Evolutionary conservation across 1,140 invertebrate genomes (phyloP), one percentile per base, ranked within the genome.

Genomic region (Zaprionus lachaisei): DNA sequence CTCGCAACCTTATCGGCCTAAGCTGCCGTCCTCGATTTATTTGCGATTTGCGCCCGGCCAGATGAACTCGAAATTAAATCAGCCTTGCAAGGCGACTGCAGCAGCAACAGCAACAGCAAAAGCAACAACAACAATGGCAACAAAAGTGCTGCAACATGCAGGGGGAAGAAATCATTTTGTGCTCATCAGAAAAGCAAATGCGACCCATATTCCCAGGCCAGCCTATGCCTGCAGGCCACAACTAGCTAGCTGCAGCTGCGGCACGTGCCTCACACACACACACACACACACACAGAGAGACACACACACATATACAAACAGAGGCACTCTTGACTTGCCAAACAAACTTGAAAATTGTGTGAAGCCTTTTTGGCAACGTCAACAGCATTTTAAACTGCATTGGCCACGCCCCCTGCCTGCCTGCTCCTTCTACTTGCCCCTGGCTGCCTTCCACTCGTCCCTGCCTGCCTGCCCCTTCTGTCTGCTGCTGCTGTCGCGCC

Each of bases 11-110:
- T 55, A 24, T 22, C 12, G 31, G 60, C 60, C 37, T 49, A 61
- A 68, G 77, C 77, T 72, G 70, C 37, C 38, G 49, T 20, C 20
- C 34, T 38, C 80, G 83, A 87, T 87, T 87, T 83, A 83, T 89
- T 79, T 78, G 73, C 84, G 77, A 87, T 76, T 84, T 81, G 65
- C 70, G 87, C 66, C 71, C 54, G 61, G 70, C 49, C 56, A 87
- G 84, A 87, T 87, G 74, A 84, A 87, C 78, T 84, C 72, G 68
- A 89, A 87, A 87, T 90, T 79, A 87, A 87, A 87, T 87, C 84
- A 90, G 76, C 26, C 58, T 44, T 38, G 28, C 38, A 38, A 57
- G 69, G 37, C 22, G 56, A 62, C 34, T 63, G 57, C 58, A 54
- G 44, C 54, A 38, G 34, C 41, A 56, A 20, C 49, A 24, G 20